Base-by-base conservation (phyloP, 2,113 vertebrate genomes). In the Hystrix brachyura region DNA sequence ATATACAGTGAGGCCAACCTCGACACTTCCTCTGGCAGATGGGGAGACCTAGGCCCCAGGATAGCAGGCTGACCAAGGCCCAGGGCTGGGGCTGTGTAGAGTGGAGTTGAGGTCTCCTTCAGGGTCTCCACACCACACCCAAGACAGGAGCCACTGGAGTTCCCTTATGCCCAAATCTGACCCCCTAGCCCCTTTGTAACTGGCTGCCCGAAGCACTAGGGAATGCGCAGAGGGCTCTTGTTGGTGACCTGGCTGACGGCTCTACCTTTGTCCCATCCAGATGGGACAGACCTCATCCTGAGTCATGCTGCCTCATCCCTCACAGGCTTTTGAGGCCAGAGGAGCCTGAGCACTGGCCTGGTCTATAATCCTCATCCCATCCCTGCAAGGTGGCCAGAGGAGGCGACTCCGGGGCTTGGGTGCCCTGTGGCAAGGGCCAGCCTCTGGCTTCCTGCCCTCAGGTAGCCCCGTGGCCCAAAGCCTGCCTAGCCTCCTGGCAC, bases 401-500 rank as follows among this genome's bases (percentile, higher is more conserved):
- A 60, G 3, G 46, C 5, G 23, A 53, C 51, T 80, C 21, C 14
- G 9, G 13, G 43, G 11, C 69, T 48, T 6, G 0, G 9, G 0
- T 0, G 4, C 29, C 72, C 38, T 23, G 0, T 0, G 25, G 51
- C 87, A 43, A 25, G 19, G 19, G 46, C n/a, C 5, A 3, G 3
- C 3, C 0, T 53, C 29, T 2, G 27, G 25, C 2, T 21, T 8
- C 9, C 23, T 51, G 9, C 7, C 8, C 4, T 23, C 14, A 32
- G 29, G 19, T 46, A 62, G 12, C 29, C 32, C 62, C 12, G 8
- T 43, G 55, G n/a, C 25, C 19, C 4, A 7, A 38, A 27, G 43
- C 46, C 95, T 32, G 19, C 14, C 34, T 21, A 3, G 11, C 46
- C 94, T 74, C 65, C 84, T 21, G 11, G 43, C 29, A 12, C 21